Conservation (phyloP, 2,113 vertebrate genomes). For the Sphyrna mokarran region DNA sequence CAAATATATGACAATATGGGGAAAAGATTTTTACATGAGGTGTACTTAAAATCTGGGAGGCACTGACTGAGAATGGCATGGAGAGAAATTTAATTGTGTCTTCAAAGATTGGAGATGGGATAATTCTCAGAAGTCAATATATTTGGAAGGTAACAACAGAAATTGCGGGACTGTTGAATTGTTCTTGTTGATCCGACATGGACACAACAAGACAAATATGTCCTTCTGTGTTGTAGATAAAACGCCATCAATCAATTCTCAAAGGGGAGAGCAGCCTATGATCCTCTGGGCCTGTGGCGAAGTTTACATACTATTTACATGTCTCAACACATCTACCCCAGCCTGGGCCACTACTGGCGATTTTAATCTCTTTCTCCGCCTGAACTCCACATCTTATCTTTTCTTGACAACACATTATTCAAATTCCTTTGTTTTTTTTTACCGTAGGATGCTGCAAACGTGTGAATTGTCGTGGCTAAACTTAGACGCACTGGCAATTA, state of each 20-base stretch:
- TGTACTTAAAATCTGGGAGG: too few relatives aligned
- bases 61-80: too few relatives aligned
- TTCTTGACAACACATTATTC: neutral
- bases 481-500: neutral
- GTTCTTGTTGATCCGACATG: neutral
- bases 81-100: too few relatives aligned
- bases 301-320: too few relatives aligned
- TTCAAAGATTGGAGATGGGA: too few relatives aligned
- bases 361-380: neutral
- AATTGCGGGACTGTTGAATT: neutral
- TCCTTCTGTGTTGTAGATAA: neutral
- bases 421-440: neutral
- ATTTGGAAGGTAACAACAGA: too few relatives aligned
- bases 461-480: neutral
- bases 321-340: neutral
- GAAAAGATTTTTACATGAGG: too few relatives aligned
- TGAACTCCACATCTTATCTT: neutral
- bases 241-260: too few relatives aligned
- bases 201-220: neutral
- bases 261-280: too few relatives aligned
- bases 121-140: too few relatives aligned
- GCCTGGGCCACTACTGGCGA: neutral
- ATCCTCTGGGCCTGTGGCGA: too few relatives aligned
- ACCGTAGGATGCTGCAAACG: neutral
- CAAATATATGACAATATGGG: too few relatives aligned